These are phyloP conservation scores for Porites rus DNA, from an alignment of 92 coral and sea anemone genomes.

Conservation along the genomic window DNA sequence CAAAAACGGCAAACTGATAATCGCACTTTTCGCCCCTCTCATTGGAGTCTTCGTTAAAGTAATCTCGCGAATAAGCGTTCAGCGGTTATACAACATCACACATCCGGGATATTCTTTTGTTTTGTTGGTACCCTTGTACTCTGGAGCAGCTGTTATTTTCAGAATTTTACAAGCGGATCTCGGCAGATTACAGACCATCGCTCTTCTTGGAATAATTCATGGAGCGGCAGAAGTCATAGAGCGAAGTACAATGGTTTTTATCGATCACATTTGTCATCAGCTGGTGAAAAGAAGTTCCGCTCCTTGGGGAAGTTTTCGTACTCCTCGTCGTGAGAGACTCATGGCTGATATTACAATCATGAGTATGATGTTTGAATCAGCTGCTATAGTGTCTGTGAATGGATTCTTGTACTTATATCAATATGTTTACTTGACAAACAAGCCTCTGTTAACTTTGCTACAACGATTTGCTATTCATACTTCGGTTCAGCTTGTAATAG, in stretches of 20 bases:
- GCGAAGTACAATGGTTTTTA: conserved; percentile 24
- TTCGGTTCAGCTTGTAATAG: conserved; percentile 35
- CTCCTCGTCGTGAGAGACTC: conserved; percentile 58
- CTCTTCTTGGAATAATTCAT: conserved; percentile 16
- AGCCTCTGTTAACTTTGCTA: neutral
- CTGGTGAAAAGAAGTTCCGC: neutral
- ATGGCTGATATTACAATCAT: conserved; percentile 49
- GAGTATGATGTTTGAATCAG: conserved; percentile 41
- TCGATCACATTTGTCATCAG: conserved; percentile 16
- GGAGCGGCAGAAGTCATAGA: conserved; percentile 31
- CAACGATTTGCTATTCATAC: neutral
- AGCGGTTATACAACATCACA: conserved; percentile 16
- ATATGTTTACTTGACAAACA: neutral
- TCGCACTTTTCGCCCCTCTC: conserved; percentile 25
- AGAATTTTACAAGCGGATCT: conserved; percentile 29
- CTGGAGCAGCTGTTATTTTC: neutral
- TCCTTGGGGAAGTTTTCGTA: conserved; percentile 54
- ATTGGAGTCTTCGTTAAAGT: neutral
- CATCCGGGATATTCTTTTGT: conserved; percentile 35
- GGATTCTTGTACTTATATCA: conserved; percentile 20
- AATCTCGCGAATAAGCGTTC: conserved; percentile 12
- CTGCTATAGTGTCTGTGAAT: conserved; percentile 33
- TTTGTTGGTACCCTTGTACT: conserved; percentile 9
- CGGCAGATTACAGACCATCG: neutral
- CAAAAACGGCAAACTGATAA: conserved; percentile 13